Evolutionary conservation across 2,888 invertebrate genomes (phyloP), one percentile per base, ranked within the genome.

Genomic region (Elgonia sp.): DNA sequence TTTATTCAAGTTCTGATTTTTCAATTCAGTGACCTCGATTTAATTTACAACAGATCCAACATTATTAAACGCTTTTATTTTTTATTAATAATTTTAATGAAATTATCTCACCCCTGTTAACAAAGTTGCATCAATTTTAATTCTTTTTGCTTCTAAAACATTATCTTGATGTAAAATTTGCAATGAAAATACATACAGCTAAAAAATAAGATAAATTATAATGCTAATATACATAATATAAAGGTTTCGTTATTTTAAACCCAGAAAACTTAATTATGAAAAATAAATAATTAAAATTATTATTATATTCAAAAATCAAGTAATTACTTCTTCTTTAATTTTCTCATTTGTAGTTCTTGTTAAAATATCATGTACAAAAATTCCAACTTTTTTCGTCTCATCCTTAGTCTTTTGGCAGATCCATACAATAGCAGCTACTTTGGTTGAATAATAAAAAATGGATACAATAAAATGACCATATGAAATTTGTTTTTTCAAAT

Each of bases 141-240:
- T 79, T 60, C 92, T 91, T 86, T 92, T 92, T 10, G 91, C 91
- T 20, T 90, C 88, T 12, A 93, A 90, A 29, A 89, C 85, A 57
- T 92, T 92, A 46, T 91, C 91, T 8, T 91, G 90, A 62, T 93
- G 92, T n/a, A 92, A 86, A 63, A 93, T 76, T 91, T 93, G 92
- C 4, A 92, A 75, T 0, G 92, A 92, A 77, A 93, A 93, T 18
- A 92, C 77, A 77, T 91, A 90, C 14, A 93, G 90, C 93, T 93
- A 88, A 20, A 46, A 80, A 53, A 4, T 16, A 20, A 42, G 8
- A 42, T n/a, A n/a, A n/a, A n/a, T n/a, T n/a, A n/a, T n/a, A n/a
- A n/a, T n/a, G n/a, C n/a, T n/a, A n/a, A n/a, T n/a, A n/a, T n/a
- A n/a, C n/a, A n/a, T n/a, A n/a, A n/a, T n/a, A n/a, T n/a, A n/a